Percentiles rank a stretch among this genome's conserved stretches.
Conservation (phyloP, 2,888 invertebrate species). For the Dryocosmus kuriphilus region DNA sequence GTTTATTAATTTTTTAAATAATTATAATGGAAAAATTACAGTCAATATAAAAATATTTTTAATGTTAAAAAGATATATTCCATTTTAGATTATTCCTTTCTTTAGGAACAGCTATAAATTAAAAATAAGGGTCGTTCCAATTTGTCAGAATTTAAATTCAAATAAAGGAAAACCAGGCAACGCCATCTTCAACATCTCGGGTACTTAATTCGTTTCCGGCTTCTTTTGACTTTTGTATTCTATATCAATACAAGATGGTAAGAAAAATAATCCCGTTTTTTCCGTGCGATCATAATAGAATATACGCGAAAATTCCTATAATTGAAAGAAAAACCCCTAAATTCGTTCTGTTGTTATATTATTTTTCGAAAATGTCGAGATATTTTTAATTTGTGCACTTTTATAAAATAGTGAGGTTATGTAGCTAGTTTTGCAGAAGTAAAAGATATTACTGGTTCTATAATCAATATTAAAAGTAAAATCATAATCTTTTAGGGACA, state of each 20-base stretch:
- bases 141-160: neutral
- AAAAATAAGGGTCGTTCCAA: neutral
- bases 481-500: neutral
- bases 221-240: conserved; percentile 37
- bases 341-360: neutral
- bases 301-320: neutral
- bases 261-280: conserved; percentile 28
- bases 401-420: conserved; percentile 34
- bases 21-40: too few species aligned
- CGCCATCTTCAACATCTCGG: conserved; percentile 7
- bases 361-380: neutral
- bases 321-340: neutral
- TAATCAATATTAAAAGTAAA: neutral
- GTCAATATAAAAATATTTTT: too few species aligned
- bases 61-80: too few species aligned
- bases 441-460: neutral
- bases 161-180: neutral
- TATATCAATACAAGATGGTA: conserved; percentile 31
- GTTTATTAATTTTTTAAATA: too few species aligned
- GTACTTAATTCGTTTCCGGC: conserved; percentile 17
- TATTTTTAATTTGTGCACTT: neutral
- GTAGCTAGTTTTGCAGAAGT: conserved; percentile 4
- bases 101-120: neutral
- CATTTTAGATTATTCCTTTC: too few species aligned
- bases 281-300: neutral